phyloP scores from a whole-genome alignment of 1,140 invertebrate species.

The Rhyacophila brunnea region DNA sequence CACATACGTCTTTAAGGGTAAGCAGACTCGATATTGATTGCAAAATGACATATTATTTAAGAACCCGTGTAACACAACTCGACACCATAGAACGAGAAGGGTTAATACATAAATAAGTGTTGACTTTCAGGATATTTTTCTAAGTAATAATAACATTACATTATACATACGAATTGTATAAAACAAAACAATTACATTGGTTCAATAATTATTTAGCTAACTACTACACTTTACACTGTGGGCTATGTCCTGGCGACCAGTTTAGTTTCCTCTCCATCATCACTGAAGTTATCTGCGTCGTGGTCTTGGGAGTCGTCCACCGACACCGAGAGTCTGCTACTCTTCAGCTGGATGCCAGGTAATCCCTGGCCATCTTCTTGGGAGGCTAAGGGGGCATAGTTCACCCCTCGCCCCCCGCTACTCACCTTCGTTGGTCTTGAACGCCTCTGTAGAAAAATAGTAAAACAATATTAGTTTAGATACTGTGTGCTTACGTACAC shows the following conservation, averaged over 20 bases:
- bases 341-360: constrained; percentile 9
- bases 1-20: no score
- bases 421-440: constrained; percentile 7
- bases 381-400: constrained; percentile 24
- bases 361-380: constrained; percentile 22
- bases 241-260: constrained; percentile 34
- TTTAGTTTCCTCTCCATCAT: constrained; percentile 14
- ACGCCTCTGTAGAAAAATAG: constrained; percentile 22
- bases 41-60: no score
- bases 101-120: no score
- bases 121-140: no score
- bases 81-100: no score
- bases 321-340: constrained; percentile 9
- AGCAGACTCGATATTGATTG: no score
- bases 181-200: constrained; percentile 14
- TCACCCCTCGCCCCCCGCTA: constrained; percentile 17
- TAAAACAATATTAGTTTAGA: no score
- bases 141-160: no score
- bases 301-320: not conserved
- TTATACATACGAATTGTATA: not conserved
- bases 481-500: no score
- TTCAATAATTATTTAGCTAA: constrained; percentile 30
- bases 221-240: constrained; percentile 22
- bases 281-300: constrained; percentile 12
- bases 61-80: no score